phyloP scores from a whole-genome alignment of 2,113 vertebrate species.

The Ceyx cyanopectus region DNA sequence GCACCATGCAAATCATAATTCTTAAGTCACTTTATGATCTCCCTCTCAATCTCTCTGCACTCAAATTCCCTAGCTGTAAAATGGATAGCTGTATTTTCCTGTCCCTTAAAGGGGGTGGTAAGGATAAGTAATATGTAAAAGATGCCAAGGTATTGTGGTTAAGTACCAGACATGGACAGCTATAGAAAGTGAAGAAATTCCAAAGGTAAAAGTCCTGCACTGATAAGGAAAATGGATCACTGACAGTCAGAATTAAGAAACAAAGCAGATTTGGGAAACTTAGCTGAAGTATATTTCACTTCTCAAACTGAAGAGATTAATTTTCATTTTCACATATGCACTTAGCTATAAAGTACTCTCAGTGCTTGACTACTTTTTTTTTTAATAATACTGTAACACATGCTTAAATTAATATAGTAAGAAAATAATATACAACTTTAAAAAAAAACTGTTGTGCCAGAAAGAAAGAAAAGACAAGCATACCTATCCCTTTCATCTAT shows the following conservation, averaged over 20 bases:
- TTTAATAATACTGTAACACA: background rate
- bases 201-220: background rate
- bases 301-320: background rate
- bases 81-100: background rate
- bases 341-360: background rate
- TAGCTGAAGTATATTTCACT: background rate
- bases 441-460: background rate
- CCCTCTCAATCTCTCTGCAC: background rate
- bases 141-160: background rate
- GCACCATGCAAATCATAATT: background rate
- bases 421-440: background rate
- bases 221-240: background rate
- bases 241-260: background rate
- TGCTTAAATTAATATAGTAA: background rate
- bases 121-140: background rate
- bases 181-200: background rate
- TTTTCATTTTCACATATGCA: rapidly evolving
- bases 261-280: background rate
- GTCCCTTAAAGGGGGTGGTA: rapidly evolving
- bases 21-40: background rate
- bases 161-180: background rate
- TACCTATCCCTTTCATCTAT: background rate
- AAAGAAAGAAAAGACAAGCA: background rate
- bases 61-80: background rate
- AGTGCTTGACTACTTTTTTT: background rate